Conservation (phyloP, 2,888 invertebrate genomes). For the Brachypalpus laphriformis region DNA sequence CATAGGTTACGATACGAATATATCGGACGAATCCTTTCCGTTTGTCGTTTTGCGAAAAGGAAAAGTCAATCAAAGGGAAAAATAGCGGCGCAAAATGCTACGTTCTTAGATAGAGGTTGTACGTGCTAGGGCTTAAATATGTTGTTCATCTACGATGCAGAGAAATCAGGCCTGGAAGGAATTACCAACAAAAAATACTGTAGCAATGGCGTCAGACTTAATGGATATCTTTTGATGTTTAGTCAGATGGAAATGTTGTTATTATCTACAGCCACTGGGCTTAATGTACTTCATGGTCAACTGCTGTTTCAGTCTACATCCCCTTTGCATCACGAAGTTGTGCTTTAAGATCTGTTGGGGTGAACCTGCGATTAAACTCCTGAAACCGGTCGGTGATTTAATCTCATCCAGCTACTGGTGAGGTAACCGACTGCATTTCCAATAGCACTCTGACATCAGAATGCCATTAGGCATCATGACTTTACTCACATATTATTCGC, state of each 20-base stretch:
- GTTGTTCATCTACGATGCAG: not conserved
- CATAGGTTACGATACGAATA: constrained; percentile 1
- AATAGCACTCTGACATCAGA: not conserved
- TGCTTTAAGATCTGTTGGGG: not conserved
- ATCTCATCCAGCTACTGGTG: not conserved
- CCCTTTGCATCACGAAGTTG: not conserved
- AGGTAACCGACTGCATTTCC: not conserved
- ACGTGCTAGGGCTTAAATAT: not conserved
- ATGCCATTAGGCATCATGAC: not conserved
- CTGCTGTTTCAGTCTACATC: too few species aligned
- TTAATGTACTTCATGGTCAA: not conserved
- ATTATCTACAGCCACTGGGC: not conserved
- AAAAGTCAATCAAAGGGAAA: not conserved
- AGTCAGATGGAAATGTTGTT: not conserved
- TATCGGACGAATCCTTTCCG: not conserved
- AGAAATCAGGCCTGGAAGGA: not conserved
- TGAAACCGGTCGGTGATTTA: not conserved
- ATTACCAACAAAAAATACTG: not conserved
- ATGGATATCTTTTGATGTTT: not conserved
- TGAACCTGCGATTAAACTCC: not conserved
- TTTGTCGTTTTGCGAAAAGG: not conserved
- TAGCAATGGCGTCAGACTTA: not conserved
- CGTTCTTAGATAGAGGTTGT: not conserved
- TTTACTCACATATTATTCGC: not conserved
- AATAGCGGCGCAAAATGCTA: not conserved